Evolutionary conservation across 2,113 vertebrate genomes (phyloP).

Genomic region (Crotophaga sulcirostris): DNA sequence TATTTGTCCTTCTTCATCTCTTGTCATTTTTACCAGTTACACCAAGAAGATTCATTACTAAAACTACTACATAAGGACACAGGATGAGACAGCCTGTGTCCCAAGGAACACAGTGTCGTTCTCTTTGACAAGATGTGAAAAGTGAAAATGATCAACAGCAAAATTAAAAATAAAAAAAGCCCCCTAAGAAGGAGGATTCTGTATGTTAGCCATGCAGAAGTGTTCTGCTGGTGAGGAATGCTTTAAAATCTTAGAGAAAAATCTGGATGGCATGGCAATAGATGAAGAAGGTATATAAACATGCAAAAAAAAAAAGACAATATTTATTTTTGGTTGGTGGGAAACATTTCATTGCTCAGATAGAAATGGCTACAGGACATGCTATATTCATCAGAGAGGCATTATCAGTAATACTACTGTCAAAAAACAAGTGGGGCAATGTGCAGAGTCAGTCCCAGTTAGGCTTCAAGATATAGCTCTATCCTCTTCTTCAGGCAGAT

Average conservation of each 20-base stretch:
- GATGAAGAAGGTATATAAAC: neutral
- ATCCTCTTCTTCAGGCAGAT: neutral
- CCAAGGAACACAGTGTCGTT: neutral
- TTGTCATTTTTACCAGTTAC: neutral
- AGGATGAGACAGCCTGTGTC: neutral
- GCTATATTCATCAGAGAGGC: neutral
- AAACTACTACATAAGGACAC: neutral
- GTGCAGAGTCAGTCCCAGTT: neutral
- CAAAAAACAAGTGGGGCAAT: neutral
- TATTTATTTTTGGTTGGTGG: neutral
- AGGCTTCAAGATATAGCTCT: neutral
- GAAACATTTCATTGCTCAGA: neutral
- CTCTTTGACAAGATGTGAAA: neutral
- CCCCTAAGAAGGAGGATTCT: neutral
- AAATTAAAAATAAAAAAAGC: neutral
- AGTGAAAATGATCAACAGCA: neutral
- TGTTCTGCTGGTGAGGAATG: neutral
- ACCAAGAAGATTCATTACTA: neutral
- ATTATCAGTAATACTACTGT: neutral
- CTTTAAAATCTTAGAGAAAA: neutral
- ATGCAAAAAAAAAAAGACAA: neutral
- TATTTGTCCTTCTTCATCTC: neutral
- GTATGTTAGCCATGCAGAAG: neutral
- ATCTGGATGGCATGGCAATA: neutral
- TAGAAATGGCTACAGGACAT: neutral